phyloP scores from a whole-genome alignment of 2,113 vertebrate species.

The Vulpes ferrilata region DNA sequence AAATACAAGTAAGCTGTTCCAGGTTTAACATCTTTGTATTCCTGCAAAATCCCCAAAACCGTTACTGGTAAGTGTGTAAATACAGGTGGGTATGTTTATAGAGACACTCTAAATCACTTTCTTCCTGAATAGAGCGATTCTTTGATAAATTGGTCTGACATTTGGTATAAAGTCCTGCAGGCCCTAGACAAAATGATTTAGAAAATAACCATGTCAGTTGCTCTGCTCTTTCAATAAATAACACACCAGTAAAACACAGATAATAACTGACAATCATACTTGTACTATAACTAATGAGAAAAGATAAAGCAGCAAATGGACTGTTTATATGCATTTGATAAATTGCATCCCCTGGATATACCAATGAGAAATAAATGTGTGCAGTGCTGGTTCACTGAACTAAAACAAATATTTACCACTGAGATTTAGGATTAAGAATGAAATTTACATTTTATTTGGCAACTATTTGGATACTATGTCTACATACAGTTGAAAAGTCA shows the following conservation, averaged over 20 bases:
- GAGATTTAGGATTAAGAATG: conserved; percentile 60
- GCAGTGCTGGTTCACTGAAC: conserved; percentile 66
- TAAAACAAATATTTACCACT: conserved; percentile 76
- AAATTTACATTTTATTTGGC: conserved; percentile 67
- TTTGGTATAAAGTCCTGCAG: conserved; percentile 80
- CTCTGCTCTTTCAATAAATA: conserved; percentile 80
- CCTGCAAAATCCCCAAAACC: not conserved
- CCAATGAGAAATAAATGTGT: conserved; percentile 69
- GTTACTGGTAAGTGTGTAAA: not conserved
- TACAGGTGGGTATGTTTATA: conserved; percentile 58
- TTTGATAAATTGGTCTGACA: conserved; percentile 82
- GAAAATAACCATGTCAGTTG: conserved; percentile 77
- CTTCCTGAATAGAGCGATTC: conserved; percentile 62
- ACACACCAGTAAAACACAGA: conserved; percentile 80
- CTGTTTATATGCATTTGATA: conserved; percentile 79
- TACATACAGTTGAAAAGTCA: conserved; percentile 85
- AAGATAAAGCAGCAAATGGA: conserved; percentile 80
- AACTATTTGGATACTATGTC: conserved; percentile 72
- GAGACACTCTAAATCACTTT: conserved; percentile 69
- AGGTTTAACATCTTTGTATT: not conserved
- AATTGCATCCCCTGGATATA: conserved; percentile 73
- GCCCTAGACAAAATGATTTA: conserved; percentile 78
- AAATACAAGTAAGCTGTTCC: not conserved
- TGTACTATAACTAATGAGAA: conserved; percentile 82
- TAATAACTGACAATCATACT: conserved; percentile 81